phyloP scores from a whole-genome alignment of 1,140 invertebrate genomes.

The Lithobius niger region DNA sequence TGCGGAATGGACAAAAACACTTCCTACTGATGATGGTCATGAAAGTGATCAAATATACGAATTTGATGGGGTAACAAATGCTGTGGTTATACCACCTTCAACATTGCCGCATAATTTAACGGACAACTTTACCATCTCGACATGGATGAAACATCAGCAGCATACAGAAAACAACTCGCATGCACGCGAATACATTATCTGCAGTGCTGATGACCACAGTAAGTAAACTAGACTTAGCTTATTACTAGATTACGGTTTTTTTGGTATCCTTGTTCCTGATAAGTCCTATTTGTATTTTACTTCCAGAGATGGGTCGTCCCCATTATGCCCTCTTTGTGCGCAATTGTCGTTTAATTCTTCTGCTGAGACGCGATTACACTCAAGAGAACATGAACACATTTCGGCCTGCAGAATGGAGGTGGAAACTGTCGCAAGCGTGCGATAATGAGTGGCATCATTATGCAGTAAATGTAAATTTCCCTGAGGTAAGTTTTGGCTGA shows the following conservation, averaged over 20 bases:
- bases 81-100: slow-evolving; percentile 62
- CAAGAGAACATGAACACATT: slow-evolving; percentile 87
- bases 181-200: slow-evolving; percentile 86
- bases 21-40: slow-evolving; percentile 78
- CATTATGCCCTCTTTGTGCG: slow-evolving; percentile 94
- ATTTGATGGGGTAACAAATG: slow-evolving; percentile 75
- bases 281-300: slow-evolving; percentile 15
- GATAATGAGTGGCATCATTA: slow-evolving; percentile 99
- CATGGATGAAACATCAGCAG: slow-evolving; percentile 80
- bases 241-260: too few species aligned
- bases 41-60: slow-evolving; percentile 85
- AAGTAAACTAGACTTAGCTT: too few species aligned
- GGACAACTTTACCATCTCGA: slow-evolving; percentile 71
- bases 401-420: slow-evolving; percentile 93
- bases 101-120: slow-evolving; percentile 47
- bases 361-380: slow-evolving; percentile 81
- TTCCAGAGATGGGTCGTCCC: slow-evolving; percentile 89
- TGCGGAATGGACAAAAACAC: slow-evolving; percentile 68
- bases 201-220: slow-evolving; percentile 93
- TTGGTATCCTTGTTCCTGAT: too few species aligned
- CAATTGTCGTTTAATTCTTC: slow-evolving; percentile 86
- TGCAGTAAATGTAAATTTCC: slow-evolving; percentile 75
- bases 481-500: slow-evolving; percentile 50
- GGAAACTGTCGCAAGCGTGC: slow-evolving; percentile 82
- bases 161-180: slow-evolving; percentile 61